Base-by-base conservation (phyloP, 2,113 vertebrate species). In the Okapia johnstoni region DNA sequence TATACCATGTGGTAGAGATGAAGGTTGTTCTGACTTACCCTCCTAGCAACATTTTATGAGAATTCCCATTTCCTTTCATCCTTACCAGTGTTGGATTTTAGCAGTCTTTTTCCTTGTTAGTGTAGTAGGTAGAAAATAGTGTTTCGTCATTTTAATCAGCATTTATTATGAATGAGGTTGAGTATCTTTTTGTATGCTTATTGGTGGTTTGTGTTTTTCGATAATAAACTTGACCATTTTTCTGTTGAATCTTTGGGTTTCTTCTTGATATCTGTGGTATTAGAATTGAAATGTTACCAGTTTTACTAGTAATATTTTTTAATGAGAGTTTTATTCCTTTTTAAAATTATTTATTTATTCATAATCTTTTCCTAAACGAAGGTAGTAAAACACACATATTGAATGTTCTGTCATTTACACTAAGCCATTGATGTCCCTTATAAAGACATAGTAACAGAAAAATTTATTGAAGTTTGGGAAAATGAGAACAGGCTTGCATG, bases 211-310 rank as follows among this genome's bases (percentile, higher is more conserved):
- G 11, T 81, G n/a, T 48, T 97, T 96, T 93, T 95, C 61, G 17
- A 60, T 90, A 76, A 90, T 73, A 73, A 73, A 79, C 40, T 66
- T 61, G 21, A 23, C 73, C 54, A 80, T 93, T 97, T 97, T 97
- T 91, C 76, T 95, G 0, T 94, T 87, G 77, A 88, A 86, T 96
- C 61, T 25, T 86, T 92, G 21, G 30, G 4, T 63, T 95, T 87
- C 63, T 94, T 96, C 57, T 95, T 93, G 28, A 86, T 55, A 86
- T 48, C 12, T 40, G 33, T 86, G 80, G 9, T 95, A 43, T 90
- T 93, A 40, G 83, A 73, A 97, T 96, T 95, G 85, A 94, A 93
- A 97, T 95, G 33, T 70, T 97, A 58, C 93, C 52, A 40, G 7
- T 77, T 90, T 96, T 36, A 57, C 43, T 96, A 79, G 8, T 92